phyloP scores from a whole-genome alignment of 2,113 vertebrate species.

The Nycticebus coucang region DNA sequence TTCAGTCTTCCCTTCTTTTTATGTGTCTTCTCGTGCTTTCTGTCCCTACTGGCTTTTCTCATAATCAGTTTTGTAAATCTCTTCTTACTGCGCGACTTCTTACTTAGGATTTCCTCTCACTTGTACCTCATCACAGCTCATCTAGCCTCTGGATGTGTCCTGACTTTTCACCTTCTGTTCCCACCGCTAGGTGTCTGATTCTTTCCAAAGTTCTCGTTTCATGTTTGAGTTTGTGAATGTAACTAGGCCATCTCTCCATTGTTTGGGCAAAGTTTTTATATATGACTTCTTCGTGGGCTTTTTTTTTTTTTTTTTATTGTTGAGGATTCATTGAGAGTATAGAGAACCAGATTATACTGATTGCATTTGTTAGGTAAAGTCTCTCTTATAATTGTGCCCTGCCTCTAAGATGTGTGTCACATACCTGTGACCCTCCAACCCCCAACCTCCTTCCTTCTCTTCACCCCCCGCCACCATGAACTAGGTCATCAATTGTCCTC shows the following conservation, averaged over 20 bases:
- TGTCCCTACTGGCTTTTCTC: neutral
- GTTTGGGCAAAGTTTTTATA: neutral
- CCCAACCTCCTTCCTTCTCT: too few species aligned
- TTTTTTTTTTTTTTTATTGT: neutral
- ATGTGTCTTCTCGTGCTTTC: neutral
- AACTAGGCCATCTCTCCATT: neutral
- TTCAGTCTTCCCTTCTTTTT: neutral
- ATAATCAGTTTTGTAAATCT: neutral
- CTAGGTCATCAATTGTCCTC: too few species aligned
- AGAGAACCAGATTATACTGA: too few species aligned
- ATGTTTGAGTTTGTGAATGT: neutral
- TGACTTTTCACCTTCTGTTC: neutral
- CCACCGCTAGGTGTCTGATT: neutral
- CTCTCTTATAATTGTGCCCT: too few species aligned
- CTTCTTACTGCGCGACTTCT: neutral
- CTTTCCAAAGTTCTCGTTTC: neutral
- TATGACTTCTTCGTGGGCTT: neutral
- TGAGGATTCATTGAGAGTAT: too few species aligned
- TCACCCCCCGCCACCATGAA: too few species aligned
- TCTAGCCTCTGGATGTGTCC: neutral
- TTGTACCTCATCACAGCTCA: neutral
- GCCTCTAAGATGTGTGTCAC: too few species aligned
- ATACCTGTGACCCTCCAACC: too few species aligned
- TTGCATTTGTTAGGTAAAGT: too few species aligned
- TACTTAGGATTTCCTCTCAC: neutral